Conservation (phyloP, 2,113 vertebrate genomes). For the Pterophyllum scalare region DNA sequence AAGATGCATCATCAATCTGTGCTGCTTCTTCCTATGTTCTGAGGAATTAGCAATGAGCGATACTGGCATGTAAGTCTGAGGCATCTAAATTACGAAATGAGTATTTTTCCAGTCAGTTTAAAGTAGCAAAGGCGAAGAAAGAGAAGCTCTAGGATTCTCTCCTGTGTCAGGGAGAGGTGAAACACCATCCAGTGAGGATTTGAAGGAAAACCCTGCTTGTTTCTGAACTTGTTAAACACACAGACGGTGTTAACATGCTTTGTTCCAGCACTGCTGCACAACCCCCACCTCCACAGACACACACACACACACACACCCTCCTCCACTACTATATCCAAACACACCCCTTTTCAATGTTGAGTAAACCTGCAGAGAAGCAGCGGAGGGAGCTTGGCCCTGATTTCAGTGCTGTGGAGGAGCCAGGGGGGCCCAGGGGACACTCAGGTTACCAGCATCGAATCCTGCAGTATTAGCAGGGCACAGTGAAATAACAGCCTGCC, state of each 20-base stretch:
- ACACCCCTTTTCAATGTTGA: constrained; percentile 57
- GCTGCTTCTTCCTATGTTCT: neutral
- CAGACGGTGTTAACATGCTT: constrained; percentile 77
- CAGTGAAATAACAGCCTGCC: constrained; percentile 86
- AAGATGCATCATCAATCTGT: neutral
- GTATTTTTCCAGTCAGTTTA: constrained; percentile 25
- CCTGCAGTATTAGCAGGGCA: constrained; percentile 80
- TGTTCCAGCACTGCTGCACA: constrained; percentile 67
- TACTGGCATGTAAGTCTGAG: neutral
- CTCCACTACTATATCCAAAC: constrained; percentile 56
- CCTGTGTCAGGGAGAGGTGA: constrained; percentile 36
- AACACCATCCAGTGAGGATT: constrained; percentile 48
- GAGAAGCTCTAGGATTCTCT: constrained; percentile 29
- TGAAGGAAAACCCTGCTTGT: constrained; percentile 67
- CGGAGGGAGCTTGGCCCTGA: constrained; percentile 74
- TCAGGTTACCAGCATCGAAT: constrained; percentile 85
- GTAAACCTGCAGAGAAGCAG: constrained; percentile 75
- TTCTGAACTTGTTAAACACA: constrained; percentile 81
- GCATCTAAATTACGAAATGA: constrained; percentile 12
- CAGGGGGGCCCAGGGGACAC: constrained; percentile 78
- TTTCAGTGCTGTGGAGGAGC: constrained; percentile 82
- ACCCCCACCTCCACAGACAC: constrained; percentile 43
- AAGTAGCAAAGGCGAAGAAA: neutral
- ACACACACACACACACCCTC: constrained; percentile 31
- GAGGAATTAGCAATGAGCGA: constrained; percentile 8